Evolutionary conservation across 2,888 invertebrate genomes (phyloP), one percentile per base, ranked within the genome.

Genomic region (Drosophila birchii): DNA sequence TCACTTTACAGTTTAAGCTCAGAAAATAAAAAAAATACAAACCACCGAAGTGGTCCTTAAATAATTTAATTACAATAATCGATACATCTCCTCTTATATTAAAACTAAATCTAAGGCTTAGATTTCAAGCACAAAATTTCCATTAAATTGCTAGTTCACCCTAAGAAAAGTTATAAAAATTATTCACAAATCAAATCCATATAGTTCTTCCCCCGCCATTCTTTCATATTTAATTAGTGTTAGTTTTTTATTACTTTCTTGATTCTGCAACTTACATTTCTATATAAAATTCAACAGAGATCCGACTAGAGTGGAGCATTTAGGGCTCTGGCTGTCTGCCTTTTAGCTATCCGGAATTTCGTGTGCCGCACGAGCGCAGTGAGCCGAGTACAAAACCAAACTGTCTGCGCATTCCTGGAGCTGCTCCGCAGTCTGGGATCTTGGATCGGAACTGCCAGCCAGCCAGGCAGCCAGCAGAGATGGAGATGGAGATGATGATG

Each of bases 351-450:
- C 57, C 26, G n/a, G n/a, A 26, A 66, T 71, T 87, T 66, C 76
- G 67, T 70, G 87, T 76, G 89, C 81, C 85, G 89, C 83, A 85
- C 86, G 89, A 82, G 88, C 90, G 89, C 79, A 86, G 79, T 79
- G 89, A 82, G 89, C 89, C 90, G 77, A 88, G 88, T 78, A 81
- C 75, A 75, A 87, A 89, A 86, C 89, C 89, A 87, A 90, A 86
- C 88, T 90, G 89, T 86, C 86, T 86, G 73, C 75, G 69, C 79
- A 79, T 88, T 88, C 89, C 82, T 88, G 85, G 74, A 82, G 78
- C 81, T 47, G 70, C 41, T 56, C 61, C 38, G 32, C 41, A 23
- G 67, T 54, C 67, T 55, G 67, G 36, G 53, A 68, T 34, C 34
- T 49, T 7, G 38, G 61, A 26, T 62, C 47, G 47, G 45, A 63